Conservation (phyloP, 2,888 invertebrate genomes). For the Didymodactylos carnosus region DNA sequence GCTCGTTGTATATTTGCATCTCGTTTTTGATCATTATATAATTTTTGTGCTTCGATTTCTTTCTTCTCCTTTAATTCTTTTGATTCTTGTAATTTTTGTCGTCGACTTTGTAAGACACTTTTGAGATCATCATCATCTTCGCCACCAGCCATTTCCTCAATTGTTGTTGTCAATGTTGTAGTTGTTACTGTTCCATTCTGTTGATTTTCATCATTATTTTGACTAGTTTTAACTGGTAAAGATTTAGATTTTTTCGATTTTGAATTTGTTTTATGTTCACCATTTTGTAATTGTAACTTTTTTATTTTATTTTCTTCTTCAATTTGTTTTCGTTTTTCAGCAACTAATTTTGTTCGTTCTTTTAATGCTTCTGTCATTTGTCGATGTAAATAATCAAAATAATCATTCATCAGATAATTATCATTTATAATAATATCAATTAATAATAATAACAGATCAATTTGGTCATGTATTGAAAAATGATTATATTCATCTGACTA, state of each 20-base stretch:
- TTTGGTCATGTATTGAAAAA: too few species aligned
- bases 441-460: not conserved
- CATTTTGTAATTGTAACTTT: not conserved
- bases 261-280: not conserved
- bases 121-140: not conserved
- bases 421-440: not conserved
- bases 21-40: not conserved
- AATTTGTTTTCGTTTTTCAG: not conserved
- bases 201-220: not conserved
- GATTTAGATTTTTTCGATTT: not conserved
- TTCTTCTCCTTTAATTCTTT: not conserved
- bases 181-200: too few species aligned
- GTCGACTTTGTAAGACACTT: not conserved
- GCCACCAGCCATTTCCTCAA: not conserved
- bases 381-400: not conserved
- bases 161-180: not conserved
- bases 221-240: not conserved
- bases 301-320: not conserved
- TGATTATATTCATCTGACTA: too few species aligned
- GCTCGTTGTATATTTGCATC: not conserved
- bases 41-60: not conserved
- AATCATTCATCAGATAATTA: not conserved
- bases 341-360: not conserved
- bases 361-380: not conserved
- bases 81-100: not conserved